These are phyloP conservation scores for Anser cygnoides DNA, from an alignment of 2,113 vertebrate genomes.

Conservation along the genomic window DNA sequence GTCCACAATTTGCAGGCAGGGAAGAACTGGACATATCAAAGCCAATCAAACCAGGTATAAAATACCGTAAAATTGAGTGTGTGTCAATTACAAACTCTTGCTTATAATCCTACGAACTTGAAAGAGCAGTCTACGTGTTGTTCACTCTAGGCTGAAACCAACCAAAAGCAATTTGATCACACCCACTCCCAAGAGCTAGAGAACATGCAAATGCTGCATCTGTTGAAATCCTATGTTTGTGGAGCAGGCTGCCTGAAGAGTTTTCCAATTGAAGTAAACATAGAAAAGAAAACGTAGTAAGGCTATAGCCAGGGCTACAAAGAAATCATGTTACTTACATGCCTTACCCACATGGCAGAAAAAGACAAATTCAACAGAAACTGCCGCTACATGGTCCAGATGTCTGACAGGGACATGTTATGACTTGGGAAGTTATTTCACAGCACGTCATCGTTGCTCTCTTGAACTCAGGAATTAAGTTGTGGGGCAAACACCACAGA, in stretches of 20 bases:
- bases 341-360: background rate
- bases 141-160: constrained; percentile 10
- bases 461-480: background rate
- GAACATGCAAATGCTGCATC: constrained; percentile 63
- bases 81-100: background rate
- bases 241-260: constrained; percentile 9
- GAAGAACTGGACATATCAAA: background rate
- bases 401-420: background rate
- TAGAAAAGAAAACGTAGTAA: background rate
- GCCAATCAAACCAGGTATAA: background rate
- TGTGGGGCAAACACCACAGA: background rate
- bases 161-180: constrained; percentile 46
- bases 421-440: background rate
- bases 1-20: background rate
- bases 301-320: background rate
- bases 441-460: background rate
- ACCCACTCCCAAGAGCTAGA: constrained; percentile 31
- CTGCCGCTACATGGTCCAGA: background rate
- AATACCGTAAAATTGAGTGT: background rate
- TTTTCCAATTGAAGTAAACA: background rate
- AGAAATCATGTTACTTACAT: background rate
- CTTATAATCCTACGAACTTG: background rate
- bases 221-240: constrained; percentile 24
- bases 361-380: background rate
- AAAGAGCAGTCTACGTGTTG: background rate